Percentiles rank a stretch among this genome's conserved stretches.
Evolutionary conservation across 2,888 invertebrate species (phyloP).

Genomic region (Hydrotaea cyrtoneurina): DNA sequence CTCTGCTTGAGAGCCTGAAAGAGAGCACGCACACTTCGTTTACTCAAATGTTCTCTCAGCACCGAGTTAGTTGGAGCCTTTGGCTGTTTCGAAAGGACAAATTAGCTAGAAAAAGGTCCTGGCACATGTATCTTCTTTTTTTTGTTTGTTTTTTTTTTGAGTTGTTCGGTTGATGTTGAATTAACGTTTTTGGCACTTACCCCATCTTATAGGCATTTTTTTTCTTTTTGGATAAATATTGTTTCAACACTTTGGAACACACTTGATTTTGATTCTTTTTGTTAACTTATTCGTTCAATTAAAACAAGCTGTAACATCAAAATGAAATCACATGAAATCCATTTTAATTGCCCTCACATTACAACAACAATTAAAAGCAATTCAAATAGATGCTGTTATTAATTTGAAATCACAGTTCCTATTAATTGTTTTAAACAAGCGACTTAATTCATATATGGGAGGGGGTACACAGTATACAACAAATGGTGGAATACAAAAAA

Average conservation of each 20-base stretch:
- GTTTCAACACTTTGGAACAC: constrained; percentile 55
- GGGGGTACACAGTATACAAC: constrained; percentile 60
- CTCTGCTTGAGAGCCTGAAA: constrained; percentile 50
- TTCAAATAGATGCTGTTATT: constrained; percentile 41
- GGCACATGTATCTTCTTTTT: constrained; percentile 3
- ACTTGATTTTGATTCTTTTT: constrained; percentile 47
- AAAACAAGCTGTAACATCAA: constrained; percentile 53
- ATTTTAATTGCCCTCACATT: constrained; percentile 46
- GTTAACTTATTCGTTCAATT: constrained; percentile 41
- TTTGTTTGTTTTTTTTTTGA: neutral
- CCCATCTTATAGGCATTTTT: constrained; percentile 56
- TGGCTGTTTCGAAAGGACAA: constrained; percentile 12
- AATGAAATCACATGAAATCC: constrained; percentile 57
- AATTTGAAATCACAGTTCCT: constrained; percentile 46
- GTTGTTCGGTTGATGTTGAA: neutral
- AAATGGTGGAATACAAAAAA: neutral
- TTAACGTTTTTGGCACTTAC: constrained; percentile 68
- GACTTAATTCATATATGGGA: neutral
- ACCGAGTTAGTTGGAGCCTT: constrained; percentile 18
- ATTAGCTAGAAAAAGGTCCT: neutral
- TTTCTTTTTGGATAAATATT: constrained; percentile 42
- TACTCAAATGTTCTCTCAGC: constrained; percentile 40
- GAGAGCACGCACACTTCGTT: constrained; percentile 56
- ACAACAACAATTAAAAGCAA: constrained; percentile 47
- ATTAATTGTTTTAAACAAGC: constrained; percentile 34